Percentiles rank a stretch among this genome's conserved stretches.
Conservation (phyloP, 1,140 invertebrate genomes). For the Manduca sexta region DNA sequence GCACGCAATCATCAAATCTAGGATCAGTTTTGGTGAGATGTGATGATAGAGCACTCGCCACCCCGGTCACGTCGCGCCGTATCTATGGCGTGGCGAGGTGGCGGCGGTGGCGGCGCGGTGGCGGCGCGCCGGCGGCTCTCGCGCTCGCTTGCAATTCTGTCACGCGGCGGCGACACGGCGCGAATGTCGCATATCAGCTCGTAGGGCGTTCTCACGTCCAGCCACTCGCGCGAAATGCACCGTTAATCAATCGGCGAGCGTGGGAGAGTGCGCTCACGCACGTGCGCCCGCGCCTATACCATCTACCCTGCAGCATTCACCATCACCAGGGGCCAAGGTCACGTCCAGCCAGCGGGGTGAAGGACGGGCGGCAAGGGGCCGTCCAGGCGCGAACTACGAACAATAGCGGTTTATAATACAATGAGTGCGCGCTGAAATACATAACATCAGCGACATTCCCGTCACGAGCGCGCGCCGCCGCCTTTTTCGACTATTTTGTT, state of each 20-base stretch:
- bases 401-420: slow-evolving; percentile 68
- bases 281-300: slow-evolving; percentile 19
- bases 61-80: neutral
- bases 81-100: neutral
- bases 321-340: neutral
- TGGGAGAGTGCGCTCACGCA: slow-evolving; percentile 32
- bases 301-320: slow-evolving; percentile 1
- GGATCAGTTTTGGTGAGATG: too few relatives aligned
- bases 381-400: slow-evolving; percentile 60
- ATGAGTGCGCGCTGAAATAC: slow-evolving; percentile 61
- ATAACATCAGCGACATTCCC: slow-evolving; percentile 58
- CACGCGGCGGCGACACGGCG: slow-evolving; percentile 33
- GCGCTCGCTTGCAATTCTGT: slow-evolving; percentile 30
- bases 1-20: too few relatives aligned
- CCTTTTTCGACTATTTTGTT: slow-evolving; percentile 66
- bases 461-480: slow-evolving; percentile 54
- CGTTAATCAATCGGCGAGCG: slow-evolving; percentile 57
- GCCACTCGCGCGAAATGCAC: slow-evolving; percentile 31
- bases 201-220: slow-evolving; percentile 37
- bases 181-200: slow-evolving; percentile 37
- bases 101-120: neutral
- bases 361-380: slow-evolving; percentile 13
- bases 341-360: neutral
- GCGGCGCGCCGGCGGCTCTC: neutral
- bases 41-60: neutral